Evolutionary conservation across 1,140 invertebrate genomes (phyloP).

Genomic region (Trichoplusia ni): DNA sequence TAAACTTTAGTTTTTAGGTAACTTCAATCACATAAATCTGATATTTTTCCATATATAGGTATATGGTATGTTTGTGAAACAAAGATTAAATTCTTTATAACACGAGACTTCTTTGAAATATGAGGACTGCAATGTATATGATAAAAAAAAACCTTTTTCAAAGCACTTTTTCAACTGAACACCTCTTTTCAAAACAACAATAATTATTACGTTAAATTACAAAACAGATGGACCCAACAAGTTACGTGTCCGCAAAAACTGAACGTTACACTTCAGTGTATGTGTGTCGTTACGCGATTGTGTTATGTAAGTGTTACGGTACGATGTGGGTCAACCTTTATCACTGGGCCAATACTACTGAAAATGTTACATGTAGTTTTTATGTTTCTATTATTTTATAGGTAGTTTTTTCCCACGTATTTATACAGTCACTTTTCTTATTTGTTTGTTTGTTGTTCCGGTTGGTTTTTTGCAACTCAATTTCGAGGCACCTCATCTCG

Average conservation of each 20-base stretch:
- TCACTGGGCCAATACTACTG: neutral
- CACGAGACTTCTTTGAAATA: no score
- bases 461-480: no score
- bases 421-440: no score
- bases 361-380: neutral
- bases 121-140: no score
- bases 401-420: no score
- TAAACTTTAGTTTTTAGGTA: no score
- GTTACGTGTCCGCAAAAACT: constrained; percentile 6
- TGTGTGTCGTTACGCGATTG: neutral
- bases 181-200: neutral
- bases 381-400: neutral
- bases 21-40: no score
- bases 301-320: constrained; percentile 2
- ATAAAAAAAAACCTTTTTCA: no score
- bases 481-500: neutral
- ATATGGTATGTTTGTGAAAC: no score
- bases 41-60: no score
- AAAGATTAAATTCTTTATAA: no score
- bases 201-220: neutral
- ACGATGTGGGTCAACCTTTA: constrained; percentile 2
- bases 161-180: neutral
- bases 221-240: constrained; percentile 14
- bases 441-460: no score
- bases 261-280: neutral